Evolutionary conservation across 2,888 invertebrate species (phyloP).

Genomic region (Miltochrista miniata): DNA sequence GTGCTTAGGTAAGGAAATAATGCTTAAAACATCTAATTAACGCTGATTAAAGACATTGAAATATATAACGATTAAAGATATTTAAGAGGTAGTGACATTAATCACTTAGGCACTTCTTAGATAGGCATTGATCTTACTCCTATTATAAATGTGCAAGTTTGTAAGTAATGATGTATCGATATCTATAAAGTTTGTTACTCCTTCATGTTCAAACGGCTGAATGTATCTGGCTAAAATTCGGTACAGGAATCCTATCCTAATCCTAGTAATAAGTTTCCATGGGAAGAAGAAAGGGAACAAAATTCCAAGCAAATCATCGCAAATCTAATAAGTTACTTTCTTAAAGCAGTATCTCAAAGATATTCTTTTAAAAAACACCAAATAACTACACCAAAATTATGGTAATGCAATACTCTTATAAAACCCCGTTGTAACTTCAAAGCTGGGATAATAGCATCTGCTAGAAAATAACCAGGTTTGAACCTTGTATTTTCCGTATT

Average conservation of each 20-base stretch:
- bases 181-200: too few species aligned
- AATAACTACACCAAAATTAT: slow-evolving; percentile 27
- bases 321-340: too few species aligned
- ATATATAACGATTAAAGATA: not conserved
- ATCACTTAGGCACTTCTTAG: not conserved
- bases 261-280: too few species aligned
- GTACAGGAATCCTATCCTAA: too few species aligned
- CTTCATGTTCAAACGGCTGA: too few species aligned
- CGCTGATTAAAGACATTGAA: not conserved
- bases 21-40: not conserved
- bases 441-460: slow-evolving; percentile 52
- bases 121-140: too few species aligned
- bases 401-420: slow-evolving; percentile 47
- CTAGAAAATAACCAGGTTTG: slow-evolving; percentile 67
- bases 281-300: too few species aligned
- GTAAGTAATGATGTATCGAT: too few species aligned
- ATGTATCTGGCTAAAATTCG: too few species aligned
- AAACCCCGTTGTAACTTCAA: slow-evolving; percentile 50
- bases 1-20: slow-evolving; percentile 16
- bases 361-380: not conserved
- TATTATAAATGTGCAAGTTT: too few species aligned
- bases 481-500: slow-evolving; percentile 74
- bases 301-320: too few species aligned
- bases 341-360: too few species aligned
- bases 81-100: not conserved